Base-by-base conservation (phyloP, 2,113 vertebrate genomes). In the Grus americana region DNA sequence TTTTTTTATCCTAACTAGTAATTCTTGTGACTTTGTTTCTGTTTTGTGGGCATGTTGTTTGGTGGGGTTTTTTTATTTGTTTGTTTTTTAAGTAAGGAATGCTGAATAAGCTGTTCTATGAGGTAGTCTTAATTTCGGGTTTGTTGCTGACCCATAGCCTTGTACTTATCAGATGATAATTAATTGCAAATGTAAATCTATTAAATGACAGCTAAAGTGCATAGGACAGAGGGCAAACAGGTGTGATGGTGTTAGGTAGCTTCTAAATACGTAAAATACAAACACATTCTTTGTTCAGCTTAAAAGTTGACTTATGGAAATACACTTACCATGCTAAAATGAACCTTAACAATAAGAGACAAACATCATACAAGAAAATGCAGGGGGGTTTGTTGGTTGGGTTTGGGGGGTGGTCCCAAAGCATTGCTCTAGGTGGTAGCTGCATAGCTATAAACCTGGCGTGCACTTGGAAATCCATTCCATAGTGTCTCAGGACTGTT, bases 131-230 rank as follows among this genome's bases (percentile, higher is more conserved):
- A 86, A 63, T 97, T 96, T 97, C 38, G 94, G 63, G 73, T 15
- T 68, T 79, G 29, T 91, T 93, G 80, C 49, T 65, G 88, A 73
- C 71, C 70, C 49, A 26, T 23, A 80, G 23, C 44, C 42, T 86
- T 38, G 78, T 83, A 80, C 34, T 88, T 91, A 79, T 72, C 61
- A 70, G 10, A 66, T 55, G 52, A 81, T 93, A 52, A 61, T 95
- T 97, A 92, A 93, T 47, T 95, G n/a, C 84, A 96, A 96, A 86
- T 86, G 29, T 80, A 95, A 92, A 81, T 79, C 29, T 97, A 76
- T 95, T 91, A 94, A 97, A 92, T 96, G 90, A 66, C 32, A 90
- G n/a, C 76, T 79, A 44, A 85, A 90, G 78, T 93, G 27, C 24
- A 24, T 74, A 86, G 75, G 74, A 93, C 23, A 85, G 50, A 93